Evolutionary conservation across 2,797 vertebrate species (phyloP), one percentile per base, ranked within the genome.

Genomic region (Eleutherodactylus coqui): DNA sequence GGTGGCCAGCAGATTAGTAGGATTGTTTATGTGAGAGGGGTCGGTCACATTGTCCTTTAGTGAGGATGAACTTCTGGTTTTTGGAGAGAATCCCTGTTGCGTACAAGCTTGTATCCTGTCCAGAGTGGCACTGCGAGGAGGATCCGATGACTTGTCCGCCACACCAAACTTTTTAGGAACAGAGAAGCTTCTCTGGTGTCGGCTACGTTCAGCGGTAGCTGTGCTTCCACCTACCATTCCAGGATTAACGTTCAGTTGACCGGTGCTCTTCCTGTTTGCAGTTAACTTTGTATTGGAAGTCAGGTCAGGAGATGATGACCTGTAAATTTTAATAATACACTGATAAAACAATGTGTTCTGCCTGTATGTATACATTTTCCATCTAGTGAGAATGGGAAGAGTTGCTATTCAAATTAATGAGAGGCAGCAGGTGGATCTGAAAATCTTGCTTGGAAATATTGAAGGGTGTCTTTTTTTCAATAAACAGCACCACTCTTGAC

Each of bases 121-220:
- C 83, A 99, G 91, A 0, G 98, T 99, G 83, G 98, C 98, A 67
- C 98, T 99, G 84, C 98, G 97, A 7, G 98, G 98, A 14, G 98
- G 97, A 90, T 99, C 97, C 0, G 93, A 95, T 47, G 94, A 95
- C 85, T 94, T 95, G 90, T 97, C 95, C 6, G 96, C 93, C 79
- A 98, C 97, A 9, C 97, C 98, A 75, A 99, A 99, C 90, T 99
- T 99, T 90, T 99, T 99, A 80, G 98, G 98, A 53, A 99, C 98
- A 0, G 98, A 99, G 91, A 98, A 99, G 88, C 98, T 99, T 89
- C 98, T 96, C 76, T 99, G 98, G 90, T 99, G 98, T 17, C 96
- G 93, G 90, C 94, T 97, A 36, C 98, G 94, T 45, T 99, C 98
- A 1, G 96, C 95, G 0, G 97, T 96, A 38, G 97, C 88, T 0